Evolutionary conservation across 2,113 vertebrate species (phyloP).

Genomic region (Gasterosteus aculeatus): DNA sequence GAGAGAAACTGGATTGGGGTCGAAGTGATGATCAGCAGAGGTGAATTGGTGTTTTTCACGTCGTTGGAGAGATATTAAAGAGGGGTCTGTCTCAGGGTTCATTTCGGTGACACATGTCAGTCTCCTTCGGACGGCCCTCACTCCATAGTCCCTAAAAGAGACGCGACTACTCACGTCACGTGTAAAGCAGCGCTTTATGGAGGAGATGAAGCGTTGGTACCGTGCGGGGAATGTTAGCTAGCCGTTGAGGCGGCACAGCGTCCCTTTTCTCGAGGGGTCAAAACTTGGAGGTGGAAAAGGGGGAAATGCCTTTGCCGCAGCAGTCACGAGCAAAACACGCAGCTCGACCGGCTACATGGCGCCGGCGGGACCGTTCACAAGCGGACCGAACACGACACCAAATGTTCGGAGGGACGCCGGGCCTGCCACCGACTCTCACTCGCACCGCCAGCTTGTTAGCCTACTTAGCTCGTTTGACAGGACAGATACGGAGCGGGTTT

Average conservation of each 20-base stretch:
- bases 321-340: not conserved
- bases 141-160: too few relatives aligned
- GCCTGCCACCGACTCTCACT: constrained; percentile 61
- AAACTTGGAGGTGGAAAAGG: constrained; percentile 8
- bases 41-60: too few relatives aligned
- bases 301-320: not conserved
- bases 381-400: not conserved
- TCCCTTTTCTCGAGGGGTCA: constrained; percentile 22
- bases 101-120: constrained; percentile 1
- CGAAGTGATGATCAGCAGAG: not conserved
- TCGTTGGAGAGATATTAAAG: not conserved
- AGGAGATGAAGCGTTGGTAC: not conserved
- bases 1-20: not conserved
- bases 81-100: not conserved
- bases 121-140: not conserved
- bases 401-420: constrained; percentile 28
- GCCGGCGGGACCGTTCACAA: not conserved
- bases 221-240: constrained; percentile 29
- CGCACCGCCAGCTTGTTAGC: constrained; percentile 49
- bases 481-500: constrained; percentile 53
- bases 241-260: constrained; percentile 9
- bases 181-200: not conserved
- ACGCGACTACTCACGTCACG: not conserved
- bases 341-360: not conserved
- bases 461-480: constrained; percentile 70